Evolutionary conservation across 2,797 vertebrate species (phyloP), one percentile per base, ranked within the genome.

Genomic region (Dallia pectoralis): DNA sequence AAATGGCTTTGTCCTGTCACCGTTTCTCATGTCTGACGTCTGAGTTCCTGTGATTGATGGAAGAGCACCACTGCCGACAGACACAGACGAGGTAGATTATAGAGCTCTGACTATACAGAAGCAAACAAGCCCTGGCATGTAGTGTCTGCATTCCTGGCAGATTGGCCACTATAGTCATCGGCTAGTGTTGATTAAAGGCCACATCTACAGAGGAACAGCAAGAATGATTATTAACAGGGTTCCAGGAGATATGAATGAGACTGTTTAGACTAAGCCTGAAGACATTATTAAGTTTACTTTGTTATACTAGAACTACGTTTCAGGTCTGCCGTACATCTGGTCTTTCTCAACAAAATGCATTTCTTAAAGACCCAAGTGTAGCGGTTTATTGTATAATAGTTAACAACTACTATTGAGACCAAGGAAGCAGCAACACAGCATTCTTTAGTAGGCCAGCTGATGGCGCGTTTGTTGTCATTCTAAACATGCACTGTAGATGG

Each of bases 381-480:
- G 4, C 12, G 22, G 65, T 47, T 29, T 36, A 5, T 48, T 22
- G 22, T 49, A 48, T 30, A 30, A 44, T 9, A 6, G 30, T 14
- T 18, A 25, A 56, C 25, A 18, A 56, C 15, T 64, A 72, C 30
- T 47, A 59, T 61, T 30, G 62, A 0, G 12, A 64, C 61, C 92
- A 88, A 91, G 91, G 78, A 84, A 91, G 91, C 87, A 87, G 80
- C 90, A 93, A 87, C 77, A 81, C 72, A 74, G 73, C 19, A 2
- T 29, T 75, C 78, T 14, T 0, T 25, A 2, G 16, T 4, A 3
- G 4, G 68, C 64, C 51, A 30, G 18, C 12, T 32, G 56, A 36
- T 25, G 67, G 67, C 27, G 49, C 66, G 68, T 8, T 14, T 25
- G 74, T 72, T 65, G 32, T 53, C 25, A 47, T 48, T 15, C 36